Evolutionary conservation across 1,140 invertebrate genomes (phyloP).

Genomic region (Ctenoplectra terminalis): DNA sequence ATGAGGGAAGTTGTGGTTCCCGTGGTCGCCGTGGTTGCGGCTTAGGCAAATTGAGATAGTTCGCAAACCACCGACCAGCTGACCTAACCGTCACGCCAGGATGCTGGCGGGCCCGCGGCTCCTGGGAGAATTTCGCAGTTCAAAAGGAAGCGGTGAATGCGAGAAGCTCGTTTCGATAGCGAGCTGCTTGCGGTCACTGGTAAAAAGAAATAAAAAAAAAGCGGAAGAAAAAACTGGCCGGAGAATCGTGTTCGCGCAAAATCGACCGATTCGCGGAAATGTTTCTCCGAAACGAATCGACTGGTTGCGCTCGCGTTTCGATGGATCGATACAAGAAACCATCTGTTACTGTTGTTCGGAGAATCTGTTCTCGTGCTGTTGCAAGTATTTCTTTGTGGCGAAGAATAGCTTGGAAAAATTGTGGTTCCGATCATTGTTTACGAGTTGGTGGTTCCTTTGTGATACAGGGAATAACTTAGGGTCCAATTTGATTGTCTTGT

Average conservation of each 20-base stretch:
- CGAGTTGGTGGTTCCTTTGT: background rate
- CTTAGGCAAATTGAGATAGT: conserved; percentile 83
- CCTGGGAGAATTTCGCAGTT: conserved; percentile 52
- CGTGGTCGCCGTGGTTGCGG: conserved; percentile 80
- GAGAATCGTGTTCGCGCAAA: conserved; percentile 5
- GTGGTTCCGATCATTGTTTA: background rate
- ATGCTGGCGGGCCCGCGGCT: conserved; percentile 47
- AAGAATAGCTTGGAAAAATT: background rate
- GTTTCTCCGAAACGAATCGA: conserved; percentile 18
- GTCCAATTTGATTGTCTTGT: background rate
- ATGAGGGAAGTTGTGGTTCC: conserved; percentile 80
- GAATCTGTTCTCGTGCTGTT: background rate
- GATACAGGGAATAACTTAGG: background rate
- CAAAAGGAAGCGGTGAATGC: conserved; percentile 48
- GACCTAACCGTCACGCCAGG: conserved; percentile 73
- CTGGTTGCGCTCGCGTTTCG: background rate
- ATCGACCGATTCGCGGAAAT: conserved; percentile 26
- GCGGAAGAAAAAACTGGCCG: background rate
- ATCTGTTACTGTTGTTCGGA: background rate
- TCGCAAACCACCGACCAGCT: conserved; percentile 80
- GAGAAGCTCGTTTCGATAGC: conserved; percentile 42
- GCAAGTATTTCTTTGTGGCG: background rate
- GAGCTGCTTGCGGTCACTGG: conserved; percentile 6
- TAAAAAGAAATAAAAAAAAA: no score
- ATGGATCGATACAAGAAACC: background rate